phyloP scores from a whole-genome alignment of 2,113 vertebrate species.

The Phyllostomus hastatus region DNA sequence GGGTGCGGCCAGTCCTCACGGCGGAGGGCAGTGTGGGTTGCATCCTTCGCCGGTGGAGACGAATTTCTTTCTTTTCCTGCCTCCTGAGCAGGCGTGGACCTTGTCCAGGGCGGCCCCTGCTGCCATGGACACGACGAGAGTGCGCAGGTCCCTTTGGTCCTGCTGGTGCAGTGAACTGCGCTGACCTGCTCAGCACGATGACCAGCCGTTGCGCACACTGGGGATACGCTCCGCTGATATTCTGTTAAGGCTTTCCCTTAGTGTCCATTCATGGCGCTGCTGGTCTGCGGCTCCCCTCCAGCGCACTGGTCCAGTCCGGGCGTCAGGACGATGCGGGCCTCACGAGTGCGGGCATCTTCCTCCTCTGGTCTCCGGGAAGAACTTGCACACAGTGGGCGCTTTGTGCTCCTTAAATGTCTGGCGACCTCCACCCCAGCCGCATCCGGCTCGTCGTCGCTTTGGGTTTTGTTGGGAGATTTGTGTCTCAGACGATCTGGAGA shows the following conservation, averaged over 20 bases:
- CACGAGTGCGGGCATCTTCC: background rate
- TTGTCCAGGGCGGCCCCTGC: background rate
- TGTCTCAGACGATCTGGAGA: background rate
- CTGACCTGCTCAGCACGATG: background rate
- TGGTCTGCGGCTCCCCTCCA: too few relatives aligned
- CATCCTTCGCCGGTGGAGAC: background rate
- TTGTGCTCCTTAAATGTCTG: background rate
- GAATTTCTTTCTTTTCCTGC: background rate
- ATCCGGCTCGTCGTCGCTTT: background rate
- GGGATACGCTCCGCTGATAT: too few relatives aligned
- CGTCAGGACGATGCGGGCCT: background rate
- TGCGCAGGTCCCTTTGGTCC: background rate
- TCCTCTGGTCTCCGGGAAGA: background rate
- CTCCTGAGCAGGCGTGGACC: background rate
- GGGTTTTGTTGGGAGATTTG: background rate
- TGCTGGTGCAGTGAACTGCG: background rate
- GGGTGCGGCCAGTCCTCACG: background rate
- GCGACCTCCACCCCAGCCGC: background rate
- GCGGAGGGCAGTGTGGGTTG: fast-evolving
- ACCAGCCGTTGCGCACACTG: background rate
- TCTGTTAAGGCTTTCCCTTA: too few relatives aligned
- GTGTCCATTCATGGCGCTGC: too few relatives aligned
- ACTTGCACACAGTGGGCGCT: background rate
- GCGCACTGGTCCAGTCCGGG: too few relatives aligned
- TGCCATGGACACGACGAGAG: too few relatives aligned